phyloP scores from a whole-genome alignment of 2,888 invertebrate species.

The Athetis lepigone region DNA sequence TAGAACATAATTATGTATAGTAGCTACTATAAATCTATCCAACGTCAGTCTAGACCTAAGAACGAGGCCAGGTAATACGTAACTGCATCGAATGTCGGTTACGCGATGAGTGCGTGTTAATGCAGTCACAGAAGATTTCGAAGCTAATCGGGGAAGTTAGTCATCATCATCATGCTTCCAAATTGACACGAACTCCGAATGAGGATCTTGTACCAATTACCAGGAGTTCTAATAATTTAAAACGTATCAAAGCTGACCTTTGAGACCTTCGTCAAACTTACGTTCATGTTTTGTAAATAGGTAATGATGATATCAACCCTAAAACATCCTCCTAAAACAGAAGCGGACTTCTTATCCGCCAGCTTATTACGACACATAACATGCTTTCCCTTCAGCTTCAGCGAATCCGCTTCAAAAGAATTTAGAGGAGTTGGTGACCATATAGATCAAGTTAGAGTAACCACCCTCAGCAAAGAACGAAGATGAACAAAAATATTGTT shows the following conservation, averaged over 20 bases:
- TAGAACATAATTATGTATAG: no score
- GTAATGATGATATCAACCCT: no score
- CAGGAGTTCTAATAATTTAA: background rate
- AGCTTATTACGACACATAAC: no score
- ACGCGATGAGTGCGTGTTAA: slow-evolving; percentile 33
- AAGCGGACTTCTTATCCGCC: no score
- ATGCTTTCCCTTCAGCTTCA: no score
- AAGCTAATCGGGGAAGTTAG: slow-evolving; percentile 16
- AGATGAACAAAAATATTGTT: no score
- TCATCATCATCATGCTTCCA: slow-evolving; percentile 4
- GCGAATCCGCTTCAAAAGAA: no score
- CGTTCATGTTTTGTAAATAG: background rate
- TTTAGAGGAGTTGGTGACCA: no score
- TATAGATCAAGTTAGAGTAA: no score
- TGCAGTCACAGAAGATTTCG: slow-evolving; percentile 44
- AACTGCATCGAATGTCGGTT: slow-evolving; percentile 40
- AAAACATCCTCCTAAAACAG: no score
- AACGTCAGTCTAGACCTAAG: slow-evolving; percentile 4
- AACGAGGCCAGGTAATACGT: slow-evolving; percentile 28
- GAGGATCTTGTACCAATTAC: background rate
- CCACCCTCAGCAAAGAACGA: no score
- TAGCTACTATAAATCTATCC: background rate
- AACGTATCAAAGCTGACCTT: no score
- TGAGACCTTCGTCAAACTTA: background rate
- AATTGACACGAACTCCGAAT: slow-evolving; percentile 22